Conservation (phyloP, 2,888 invertebrate genomes). For the Pomacea canaliculata region DNA sequence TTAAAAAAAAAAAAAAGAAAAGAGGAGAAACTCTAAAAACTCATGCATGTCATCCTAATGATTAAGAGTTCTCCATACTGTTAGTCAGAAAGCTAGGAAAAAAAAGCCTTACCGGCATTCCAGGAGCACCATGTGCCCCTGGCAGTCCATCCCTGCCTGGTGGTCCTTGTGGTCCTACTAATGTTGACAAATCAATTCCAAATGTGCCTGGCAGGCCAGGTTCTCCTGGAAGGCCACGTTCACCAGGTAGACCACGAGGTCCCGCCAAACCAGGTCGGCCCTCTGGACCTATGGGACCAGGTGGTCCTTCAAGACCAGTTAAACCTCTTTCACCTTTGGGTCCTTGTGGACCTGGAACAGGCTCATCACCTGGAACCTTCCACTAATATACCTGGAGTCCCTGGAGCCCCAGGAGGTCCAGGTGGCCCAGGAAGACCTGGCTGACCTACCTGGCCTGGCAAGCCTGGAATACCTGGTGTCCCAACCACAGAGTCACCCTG, state of each 20-base stretch:
- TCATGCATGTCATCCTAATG: too few relatives aligned
- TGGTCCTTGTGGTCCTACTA: slow-evolving; percentile 40
- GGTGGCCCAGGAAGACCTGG: slow-evolving; percentile 38
- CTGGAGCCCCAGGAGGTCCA: slow-evolving; percentile 16
- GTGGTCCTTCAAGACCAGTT: slow-evolving; percentile 25
- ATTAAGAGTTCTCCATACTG: too few relatives aligned
- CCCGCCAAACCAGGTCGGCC: slow-evolving; percentile 38
- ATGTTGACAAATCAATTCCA: slow-evolving; percentile 30
- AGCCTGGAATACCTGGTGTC: slow-evolving; percentile 37
- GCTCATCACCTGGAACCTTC: slow-evolving; percentile 36
- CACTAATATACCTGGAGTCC: slow-evolving; percentile 20
- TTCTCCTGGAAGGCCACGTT: slow-evolving; percentile 40
- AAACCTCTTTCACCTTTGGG: slow-evolving; percentile 31
- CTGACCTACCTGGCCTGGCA: slow-evolving; percentile 40
- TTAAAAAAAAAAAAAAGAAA: too few relatives aligned
- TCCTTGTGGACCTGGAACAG: slow-evolving; percentile 12
- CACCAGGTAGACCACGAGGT: slow-evolving; percentile 38
- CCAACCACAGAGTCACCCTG: slow-evolving; percentile 36
- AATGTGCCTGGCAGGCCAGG: slow-evolving; percentile 35
- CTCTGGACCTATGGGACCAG: slow-evolving; percentile 34
- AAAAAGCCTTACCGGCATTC: slow-evolving; percentile 37
- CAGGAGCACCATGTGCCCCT: slow-evolving; percentile 39
- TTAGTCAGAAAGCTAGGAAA: too few relatives aligned
- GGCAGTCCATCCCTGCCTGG: slow-evolving; percentile 45
- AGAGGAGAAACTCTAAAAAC: too few relatives aligned